Evolutionary conservation across 2,797 vertebrate species (phyloP), one percentile per base, ranked within the genome.

Genomic region (Monodelphis domestica): DNA sequence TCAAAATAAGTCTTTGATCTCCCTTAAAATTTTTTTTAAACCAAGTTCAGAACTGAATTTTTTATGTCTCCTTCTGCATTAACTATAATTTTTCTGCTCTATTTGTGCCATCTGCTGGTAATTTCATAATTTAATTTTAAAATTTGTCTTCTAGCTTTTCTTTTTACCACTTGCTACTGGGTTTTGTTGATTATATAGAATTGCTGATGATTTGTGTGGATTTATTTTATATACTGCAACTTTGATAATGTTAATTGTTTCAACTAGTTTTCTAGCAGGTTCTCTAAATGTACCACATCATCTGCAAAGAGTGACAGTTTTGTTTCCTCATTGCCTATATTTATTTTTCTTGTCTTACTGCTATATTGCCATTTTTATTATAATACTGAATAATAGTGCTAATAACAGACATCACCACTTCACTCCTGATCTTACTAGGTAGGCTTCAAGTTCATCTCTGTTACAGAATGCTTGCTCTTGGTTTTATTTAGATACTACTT

Each of bases 91-190:
- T 91, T 63, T 89, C 17, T 89, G 51, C 33, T 91, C 52, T 91
- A 12, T 12, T 88, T 54, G 17, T 89, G 87, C 88, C 57, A 95
- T 84, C 12, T 92, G 38, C 12, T 87, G 50, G 89, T 12, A 90
- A 57, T 92, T 90, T 89, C n/a, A 95, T 70, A 53, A 92, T 56
- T 70, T 92, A 50, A 90, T 24, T 87, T 91, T 90, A 93, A 92
- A 87, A 90, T 14, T 54, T 90, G 54, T 28, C 14, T 87, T 90
- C 92, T 89, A 92, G 87, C 89, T 70, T 87, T 21, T 70, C 28
- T 11, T 53, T 53, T 5, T 38, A n/a, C n/a, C 15, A 33, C 30
- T 78, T 78, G 21, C 70, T 78, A 21, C 21, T 78, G 9, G 21
- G 38, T 45, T 78, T 45, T 45, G 38, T 26, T 26, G 70, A 38